phyloP scores from a whole-genome alignment of 37 sponge, comb jelly and placozoan genomes.

The Bolinopsis microptera region DNA sequence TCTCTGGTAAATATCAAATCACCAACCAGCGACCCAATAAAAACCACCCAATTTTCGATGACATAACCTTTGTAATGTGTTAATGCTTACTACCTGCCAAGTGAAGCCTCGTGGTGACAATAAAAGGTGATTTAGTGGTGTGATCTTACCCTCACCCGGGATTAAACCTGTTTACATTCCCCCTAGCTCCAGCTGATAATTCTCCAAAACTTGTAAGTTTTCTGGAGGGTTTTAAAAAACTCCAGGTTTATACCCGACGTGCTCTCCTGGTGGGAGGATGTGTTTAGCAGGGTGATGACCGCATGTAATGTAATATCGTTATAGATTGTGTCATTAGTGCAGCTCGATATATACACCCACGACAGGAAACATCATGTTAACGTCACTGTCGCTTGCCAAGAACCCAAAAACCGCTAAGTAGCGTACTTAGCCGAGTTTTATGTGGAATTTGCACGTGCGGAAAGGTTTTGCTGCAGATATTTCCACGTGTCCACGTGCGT shows the following conservation, averaged over 20 bases:
- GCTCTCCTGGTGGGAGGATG: too few relatives aligned
- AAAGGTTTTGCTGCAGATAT: not conserved
- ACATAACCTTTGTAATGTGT: not conserved
- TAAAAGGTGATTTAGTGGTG: not conserved
- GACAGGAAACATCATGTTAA: not conserved
- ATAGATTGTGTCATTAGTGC: not conserved
- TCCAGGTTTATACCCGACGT: too few relatives aligned
- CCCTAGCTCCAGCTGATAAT: not conserved
- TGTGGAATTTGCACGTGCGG: not conserved
- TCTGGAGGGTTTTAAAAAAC: too few relatives aligned
- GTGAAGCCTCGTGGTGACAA: not conserved
- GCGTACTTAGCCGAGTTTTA: not conserved
- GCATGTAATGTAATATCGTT: not conserved
- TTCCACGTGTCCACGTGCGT: not conserved
- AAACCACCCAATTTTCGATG: not conserved
- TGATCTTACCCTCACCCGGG: not conserved
- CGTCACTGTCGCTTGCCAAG: not conserved
- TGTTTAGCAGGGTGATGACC: too few relatives aligned
- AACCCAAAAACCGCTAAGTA: not conserved
- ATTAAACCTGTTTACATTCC: not conserved
- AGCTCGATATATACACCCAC: not conserved
- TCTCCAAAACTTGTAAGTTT: not conserved
- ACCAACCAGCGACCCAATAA: not conserved
- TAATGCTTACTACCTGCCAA: not conserved
- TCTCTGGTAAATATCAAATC: not conserved